Conservation (phyloP, 2,113 vertebrate species). For the Chaenocephalus aceratus region DNA sequence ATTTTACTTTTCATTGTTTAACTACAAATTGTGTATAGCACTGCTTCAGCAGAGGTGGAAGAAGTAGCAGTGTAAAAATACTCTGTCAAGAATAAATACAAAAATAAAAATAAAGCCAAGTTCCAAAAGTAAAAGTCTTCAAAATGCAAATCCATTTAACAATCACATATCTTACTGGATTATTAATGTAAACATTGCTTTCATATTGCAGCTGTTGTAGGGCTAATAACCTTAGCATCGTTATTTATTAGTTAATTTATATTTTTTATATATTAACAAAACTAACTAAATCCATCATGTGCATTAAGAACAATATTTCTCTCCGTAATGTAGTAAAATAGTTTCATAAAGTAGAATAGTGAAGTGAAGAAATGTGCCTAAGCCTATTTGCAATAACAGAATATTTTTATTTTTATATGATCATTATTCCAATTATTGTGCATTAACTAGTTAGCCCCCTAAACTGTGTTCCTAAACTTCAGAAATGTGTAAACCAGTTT, state of each 20-base stretch:
- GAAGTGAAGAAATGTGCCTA: background rate
- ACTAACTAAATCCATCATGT: background rate
- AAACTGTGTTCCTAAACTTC: background rate
- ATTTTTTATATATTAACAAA: background rate
- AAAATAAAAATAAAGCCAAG: no score
- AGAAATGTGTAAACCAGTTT: background rate
- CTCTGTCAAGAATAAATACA: background rate
- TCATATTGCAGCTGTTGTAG: background rate
- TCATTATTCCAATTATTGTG: background rate
- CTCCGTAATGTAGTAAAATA: background rate
- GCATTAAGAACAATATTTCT: background rate
- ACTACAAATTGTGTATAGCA: no score
- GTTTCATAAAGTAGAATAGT: background rate
- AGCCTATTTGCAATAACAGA: background rate
- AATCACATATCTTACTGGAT: background rate
- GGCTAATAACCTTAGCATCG: background rate
- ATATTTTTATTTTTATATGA: background rate
- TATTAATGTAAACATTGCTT: background rate
- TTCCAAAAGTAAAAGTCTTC: background rate
- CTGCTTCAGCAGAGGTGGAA: background rate
- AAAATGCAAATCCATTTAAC: background rate
- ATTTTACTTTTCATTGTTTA: background rate
- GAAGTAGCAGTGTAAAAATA: background rate
- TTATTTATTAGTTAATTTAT: background rate
- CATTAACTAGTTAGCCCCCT: background rate